Conservation (phyloP, 2,113 vertebrate species). For the Mohoua ochrocephala region DNA sequence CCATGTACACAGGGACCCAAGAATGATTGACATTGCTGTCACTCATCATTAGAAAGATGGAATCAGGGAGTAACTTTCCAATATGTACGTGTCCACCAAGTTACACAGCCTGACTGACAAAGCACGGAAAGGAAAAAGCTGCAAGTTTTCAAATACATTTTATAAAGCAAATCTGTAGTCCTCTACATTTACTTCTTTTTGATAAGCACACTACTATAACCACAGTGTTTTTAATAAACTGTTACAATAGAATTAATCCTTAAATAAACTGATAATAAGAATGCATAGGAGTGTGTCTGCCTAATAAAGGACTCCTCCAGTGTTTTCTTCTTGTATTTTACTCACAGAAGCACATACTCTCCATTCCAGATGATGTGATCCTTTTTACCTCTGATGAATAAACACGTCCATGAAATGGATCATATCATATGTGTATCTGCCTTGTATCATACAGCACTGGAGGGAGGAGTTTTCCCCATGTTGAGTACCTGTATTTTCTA, state of each 20-base stretch:
- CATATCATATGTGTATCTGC: not conserved
- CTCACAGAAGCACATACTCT: not conserved
- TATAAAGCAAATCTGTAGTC: not conserved
- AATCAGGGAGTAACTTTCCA: not conserved
- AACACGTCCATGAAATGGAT: accelerated
- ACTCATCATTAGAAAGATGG: not conserved
- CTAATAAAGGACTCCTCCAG: not conserved
- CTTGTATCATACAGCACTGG: not conserved
- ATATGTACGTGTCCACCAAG: not conserved
- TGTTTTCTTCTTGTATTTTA: not conserved
- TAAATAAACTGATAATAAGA: not conserved
- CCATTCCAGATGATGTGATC: not conserved
- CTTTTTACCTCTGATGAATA: not conserved
- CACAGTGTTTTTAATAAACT: not conserved
- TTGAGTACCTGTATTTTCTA: not conserved
- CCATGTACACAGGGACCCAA: not conserved
- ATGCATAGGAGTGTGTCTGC: not conserved
- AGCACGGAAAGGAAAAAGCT: not conserved
- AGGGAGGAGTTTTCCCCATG: not conserved
- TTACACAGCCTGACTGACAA: not conserved
- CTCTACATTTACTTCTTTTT: not conserved
- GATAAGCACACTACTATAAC: not conserved
- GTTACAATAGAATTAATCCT: not conserved
- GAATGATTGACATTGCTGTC: not conserved
- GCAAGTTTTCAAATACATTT: not conserved